Conservation (phyloP, 2,888 invertebrate species). For the Cosmia pyralina region DNA sequence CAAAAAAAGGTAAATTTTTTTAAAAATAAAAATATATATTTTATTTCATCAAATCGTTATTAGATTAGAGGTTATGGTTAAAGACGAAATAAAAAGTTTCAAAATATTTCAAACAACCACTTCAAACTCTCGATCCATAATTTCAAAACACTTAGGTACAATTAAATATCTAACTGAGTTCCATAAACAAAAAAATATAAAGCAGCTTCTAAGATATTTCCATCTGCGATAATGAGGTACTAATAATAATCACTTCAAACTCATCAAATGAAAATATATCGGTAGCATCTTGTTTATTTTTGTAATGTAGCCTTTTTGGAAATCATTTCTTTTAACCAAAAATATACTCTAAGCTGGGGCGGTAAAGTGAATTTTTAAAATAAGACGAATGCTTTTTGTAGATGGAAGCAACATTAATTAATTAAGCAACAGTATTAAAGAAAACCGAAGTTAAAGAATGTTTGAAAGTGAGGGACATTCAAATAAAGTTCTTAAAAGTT, state of each 20-base stretch:
- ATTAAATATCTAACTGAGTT: not conserved
- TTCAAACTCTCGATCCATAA: not conserved
- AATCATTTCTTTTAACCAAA: not conserved
- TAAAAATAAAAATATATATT: too few relatives aligned
- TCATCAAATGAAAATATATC: constrained; percentile 45
- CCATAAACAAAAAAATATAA: not conserved
- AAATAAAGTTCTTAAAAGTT: constrained; percentile 67
- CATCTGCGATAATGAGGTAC: constrained; percentile 27
- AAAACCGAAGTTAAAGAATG: constrained; percentile 69
- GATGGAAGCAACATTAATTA: constrained; percentile 67
- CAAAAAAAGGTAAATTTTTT: too few relatives aligned
- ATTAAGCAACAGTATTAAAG: constrained; percentile 69
- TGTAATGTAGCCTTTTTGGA: constrained; percentile 48
- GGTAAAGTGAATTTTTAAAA: constrained; percentile 7
- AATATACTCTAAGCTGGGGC: not conserved
- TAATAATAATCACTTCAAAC: constrained; percentile 43
- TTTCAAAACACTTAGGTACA: not conserved
- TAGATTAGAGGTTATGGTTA: too few relatives aligned
- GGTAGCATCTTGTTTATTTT: constrained; percentile 54
- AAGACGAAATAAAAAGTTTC: not conserved
- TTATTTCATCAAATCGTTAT: too few relatives aligned
- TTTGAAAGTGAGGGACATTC: constrained; percentile 64
- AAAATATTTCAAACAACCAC: not conserved
- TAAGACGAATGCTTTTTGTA: constrained; percentile 1
- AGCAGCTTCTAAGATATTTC: constrained; percentile 11